A percentile compares a stretch with the other conserved stretches of the same genome.
Evolutionary conservation across 37 sponge, comb jelly and placozoan species (phyloP).

Genomic region (Petrosia ficiformis): DNA sequence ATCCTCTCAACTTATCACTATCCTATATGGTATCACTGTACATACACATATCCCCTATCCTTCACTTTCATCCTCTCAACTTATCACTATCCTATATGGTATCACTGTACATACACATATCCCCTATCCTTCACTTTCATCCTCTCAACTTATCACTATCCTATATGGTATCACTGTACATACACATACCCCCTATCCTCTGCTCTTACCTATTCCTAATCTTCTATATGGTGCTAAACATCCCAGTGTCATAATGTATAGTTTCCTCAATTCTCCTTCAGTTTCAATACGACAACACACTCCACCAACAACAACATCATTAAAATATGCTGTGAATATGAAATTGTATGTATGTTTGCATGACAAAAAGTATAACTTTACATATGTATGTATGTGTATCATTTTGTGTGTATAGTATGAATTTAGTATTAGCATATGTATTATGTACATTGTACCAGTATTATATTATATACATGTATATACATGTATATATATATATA

Average conservation of each 20-base stretch:
- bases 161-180: slow-evolving; percentile 75
- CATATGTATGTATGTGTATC: no score
- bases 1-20: no score
- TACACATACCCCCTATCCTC: slow-evolving; percentile 10
- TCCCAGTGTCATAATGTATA: slow-evolving; percentile 98
- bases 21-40: no score
- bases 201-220: slow-evolving; percentile 84
- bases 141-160: slow-evolving; percentile 67
- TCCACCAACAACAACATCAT: slow-evolving; percentile 95
- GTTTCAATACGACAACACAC: slow-evolving; percentile 92
- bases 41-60: no score
- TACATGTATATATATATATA: no score
- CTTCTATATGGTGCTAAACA: slow-evolving; percentile 90
- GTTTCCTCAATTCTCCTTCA: slow-evolving; percentile 54
- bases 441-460: no score
- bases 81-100: no score
- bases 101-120: no score
- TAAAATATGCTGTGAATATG: slow-evolving; percentile 79
- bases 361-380: neutral
- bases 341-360: neutral
- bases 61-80: no score
- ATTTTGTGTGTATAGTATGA: no score
- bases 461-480: no score
- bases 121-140: slow-evolving; percentile 64
- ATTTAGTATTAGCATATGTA: no score